Percentiles rank a stretch among this genome's conserved stretches.
These are phyloP conservation scores for Fragum sueziense DNA, from an alignment of 2,888 invertebrate genomes.

Conservation along the genomic window DNA sequence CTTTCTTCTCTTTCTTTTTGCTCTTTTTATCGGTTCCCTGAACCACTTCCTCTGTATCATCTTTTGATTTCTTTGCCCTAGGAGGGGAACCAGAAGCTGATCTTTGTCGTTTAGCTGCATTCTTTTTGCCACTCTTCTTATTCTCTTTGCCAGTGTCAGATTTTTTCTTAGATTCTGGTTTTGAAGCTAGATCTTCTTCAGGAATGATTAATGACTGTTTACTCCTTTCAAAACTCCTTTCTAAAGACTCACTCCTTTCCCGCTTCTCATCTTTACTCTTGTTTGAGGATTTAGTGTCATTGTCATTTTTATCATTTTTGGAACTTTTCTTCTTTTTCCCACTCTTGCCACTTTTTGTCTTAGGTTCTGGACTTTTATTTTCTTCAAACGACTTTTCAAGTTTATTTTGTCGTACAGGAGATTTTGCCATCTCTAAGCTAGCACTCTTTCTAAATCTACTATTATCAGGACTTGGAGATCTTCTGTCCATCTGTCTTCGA, in stretches of 20 bases:
- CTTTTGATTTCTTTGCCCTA: slow-evolving; percentile 1
- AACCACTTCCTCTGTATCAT: not conserved
- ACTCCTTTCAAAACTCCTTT: slow-evolving; percentile 53
- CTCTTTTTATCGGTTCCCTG: not conserved
- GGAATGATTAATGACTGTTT: slow-evolving; percentile 32
- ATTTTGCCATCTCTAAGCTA: not conserved
- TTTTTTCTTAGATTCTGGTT: slow-evolving; percentile 8
- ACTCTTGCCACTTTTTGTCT: slow-evolving; percentile 4
- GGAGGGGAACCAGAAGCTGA: slow-evolving; percentile 10
- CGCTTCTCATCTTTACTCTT: slow-evolving; percentile 3
- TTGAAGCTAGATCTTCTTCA: not conserved
- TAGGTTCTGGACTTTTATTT: not conserved
- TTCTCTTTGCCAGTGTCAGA: not conserved
- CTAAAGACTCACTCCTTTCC: slow-evolving; percentile 37
- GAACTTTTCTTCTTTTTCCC: not conserved
- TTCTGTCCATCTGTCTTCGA: not conserved
- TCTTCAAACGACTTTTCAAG: not conserved
- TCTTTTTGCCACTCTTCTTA: slow-evolving; percentile 15
- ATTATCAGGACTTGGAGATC: not conserved
- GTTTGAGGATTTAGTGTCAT: not conserved
- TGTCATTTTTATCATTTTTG: not conserved
- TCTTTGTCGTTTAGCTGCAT: slow-evolving; percentile 9
- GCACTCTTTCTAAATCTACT: not conserved
- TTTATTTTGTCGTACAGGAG: slow-evolving; percentile 6
- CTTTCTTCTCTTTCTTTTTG: slow-evolving; percentile 31